Evolutionary conservation across 2,888 invertebrate species (phyloP), one percentile per base, ranked within the genome.

Genomic region (Acleris laterana): DNA sequence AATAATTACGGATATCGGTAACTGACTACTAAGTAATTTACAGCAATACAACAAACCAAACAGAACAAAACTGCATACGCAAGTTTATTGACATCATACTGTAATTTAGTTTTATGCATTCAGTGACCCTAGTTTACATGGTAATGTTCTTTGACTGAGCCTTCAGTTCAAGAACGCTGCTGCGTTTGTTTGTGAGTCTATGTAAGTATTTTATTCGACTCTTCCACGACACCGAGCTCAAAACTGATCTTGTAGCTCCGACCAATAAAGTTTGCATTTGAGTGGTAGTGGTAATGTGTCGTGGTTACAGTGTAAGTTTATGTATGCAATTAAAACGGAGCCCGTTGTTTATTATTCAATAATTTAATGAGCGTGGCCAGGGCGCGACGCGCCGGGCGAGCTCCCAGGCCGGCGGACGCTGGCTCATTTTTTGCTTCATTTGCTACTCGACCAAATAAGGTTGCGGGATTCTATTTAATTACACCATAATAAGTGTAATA

Each of bases 1-100:
- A 90, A 91, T 92, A 89, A 91, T 90, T 89, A 89, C 85, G 75
- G 82, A 86, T 87, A 88, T 87, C 83, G 87, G 85, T 87, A 87
- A 83, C 83, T 78, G 79, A 79, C 82, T 77, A 79, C 72, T 71
- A 71, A 77, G 77, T 75, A 77, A 81, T 83, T 83, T 80, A 74
- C 73, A 71, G 74, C 74, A 80, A 81, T 82, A 78, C 82, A 78
- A 84, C 77, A 80, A 82, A 79, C 78, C 72, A 68, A 72, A 72
- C 71, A 74, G 76, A 80, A 78, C 55, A 81, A 77, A 72, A 73
- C 73, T 50, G 71, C 72, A 73, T 65, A 67, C 66, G 60, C 64
- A 62, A 51, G 66, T 66, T 68, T 57, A 51, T 62, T 51, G 61
- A 57, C 56, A 56, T 50, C 56, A 56, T 50, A 63, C 28, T 25